These are phyloP conservation scores for Scaptomyza tumidula DNA, from an alignment of 2,888 invertebrate genomes.

Conservation along the genomic window DNA sequence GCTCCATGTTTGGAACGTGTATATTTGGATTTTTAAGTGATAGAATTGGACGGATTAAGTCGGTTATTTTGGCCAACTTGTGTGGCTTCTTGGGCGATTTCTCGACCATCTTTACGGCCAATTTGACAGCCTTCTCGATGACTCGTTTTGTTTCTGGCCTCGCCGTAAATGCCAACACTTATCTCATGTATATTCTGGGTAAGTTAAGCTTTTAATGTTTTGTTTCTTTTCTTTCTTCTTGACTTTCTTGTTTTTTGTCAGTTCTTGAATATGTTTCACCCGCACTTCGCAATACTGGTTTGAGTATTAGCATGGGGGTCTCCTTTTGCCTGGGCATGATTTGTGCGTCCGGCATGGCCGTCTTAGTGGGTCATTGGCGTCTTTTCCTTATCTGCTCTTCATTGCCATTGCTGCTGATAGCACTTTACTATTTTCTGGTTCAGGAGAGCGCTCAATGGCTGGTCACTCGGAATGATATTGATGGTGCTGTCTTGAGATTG, in stretches of 20 bases:
- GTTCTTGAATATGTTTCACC: conserved; percentile 87
- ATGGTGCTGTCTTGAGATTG: conserved; percentile 85
- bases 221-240: neutral
- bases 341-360: conserved; percentile 85
- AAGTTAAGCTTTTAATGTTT: conserved; percentile 40
- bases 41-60: conserved; percentile 85
- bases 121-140: conserved; percentile 84
- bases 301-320: conserved; percentile 86
- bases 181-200: conserved; percentile 87
- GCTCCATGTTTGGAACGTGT: conserved; percentile 86
- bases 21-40: conserved; percentile 86
- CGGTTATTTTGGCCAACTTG: conserved; percentile 85
- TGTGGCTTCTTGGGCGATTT: conserved; percentile 86
- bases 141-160: conserved; percentile 87
- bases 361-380: conserved; percentile 85
- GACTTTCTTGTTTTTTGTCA: conserved; percentile 58
- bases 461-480: conserved; percentile 85
- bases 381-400: conserved; percentile 85
- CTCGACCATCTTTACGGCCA: conserved; percentile 84
- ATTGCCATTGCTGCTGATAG: conserved; percentile 84
- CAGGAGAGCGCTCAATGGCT: conserved; percentile 87
- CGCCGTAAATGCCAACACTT: conserved; percentile 86
- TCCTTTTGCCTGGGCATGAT: conserved; percentile 86
- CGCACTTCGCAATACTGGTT: conserved; percentile 85
- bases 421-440: conserved; percentile 85